Evolutionary conservation across 1,140 invertebrate genomes (phyloP), one percentile per base, ranked within the genome.

Genomic region (Drusus annulatus): DNA sequence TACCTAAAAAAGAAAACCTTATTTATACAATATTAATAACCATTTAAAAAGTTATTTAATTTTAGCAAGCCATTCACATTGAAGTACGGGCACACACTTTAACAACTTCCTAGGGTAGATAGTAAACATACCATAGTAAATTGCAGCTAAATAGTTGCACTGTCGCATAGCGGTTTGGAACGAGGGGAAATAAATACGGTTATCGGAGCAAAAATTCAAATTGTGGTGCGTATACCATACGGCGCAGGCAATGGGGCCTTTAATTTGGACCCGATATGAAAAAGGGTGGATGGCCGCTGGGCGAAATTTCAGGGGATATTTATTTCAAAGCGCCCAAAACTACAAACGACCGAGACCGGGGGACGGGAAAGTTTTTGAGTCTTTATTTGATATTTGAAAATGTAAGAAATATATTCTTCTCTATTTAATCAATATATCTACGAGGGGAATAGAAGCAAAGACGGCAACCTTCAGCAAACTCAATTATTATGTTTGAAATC

Each of bases 191-290:
- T 60, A 60, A 60, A 60, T 60, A 21, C 10, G 23, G 56, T 60
- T 60, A 60, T 60, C 56, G 56, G 56, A 23, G 56, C 56, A 60
- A 60, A 60, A 60, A 60, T 60, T 60, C 17, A 21, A 60, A 60
- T 60, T 60, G 56, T 60, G 56, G 56, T 19, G 2, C 8, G 8
- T 21, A 21, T 60, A 21, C 56, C 56, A 19, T 19, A 23, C 56
- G 56, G 56, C 56, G 56, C 56, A 19, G 8, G 56, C 19, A 60
- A 60, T 60, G 17, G n/a, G 56, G 56, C 56, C 56, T 60, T 60
- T 60, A n/a, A 60, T 60, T 60, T 60, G 56, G 56, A 13, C 56
- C 56, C 56, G 56, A 60, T 60, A 60, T 60, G 56, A 60, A 60
- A 60, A 60, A 60, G 56, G 56, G 56, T 60, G 17, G 17, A 60